Base-by-base conservation (phyloP, 2,797 vertebrate genomes). In the Phrynocephalus vlangalii region DNA sequence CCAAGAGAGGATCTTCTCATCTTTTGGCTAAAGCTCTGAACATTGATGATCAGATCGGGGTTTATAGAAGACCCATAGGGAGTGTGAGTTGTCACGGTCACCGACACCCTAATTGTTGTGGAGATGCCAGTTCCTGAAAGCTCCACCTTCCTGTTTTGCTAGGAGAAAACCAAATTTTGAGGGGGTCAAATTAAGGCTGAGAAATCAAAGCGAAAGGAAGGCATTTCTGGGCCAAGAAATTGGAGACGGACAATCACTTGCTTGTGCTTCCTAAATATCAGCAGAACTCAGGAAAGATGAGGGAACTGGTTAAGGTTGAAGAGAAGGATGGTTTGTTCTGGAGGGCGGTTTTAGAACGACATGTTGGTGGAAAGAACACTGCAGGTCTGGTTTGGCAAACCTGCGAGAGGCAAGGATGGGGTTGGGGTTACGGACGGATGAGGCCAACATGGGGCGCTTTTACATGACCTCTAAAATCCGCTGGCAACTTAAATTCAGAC, bases 191-290 rank as follows among this genome's bases (percentile, higher is more conserved):
- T 63, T 18, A 63, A 63, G 18, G 18, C 60, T 63, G 13, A 22
- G 78, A 85, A 79, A 79, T 73, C 5, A 22, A 85, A 89, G 70
- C n/a, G 0, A 0, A 11, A 20, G 79, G 28, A 18, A 87, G 63
- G 68, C 70, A 48, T 90, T 88, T 85, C 60, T 20, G 60, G 48
- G 60, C 38, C 38, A 1, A 82, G 88, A 70, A 78, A 15, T 16
- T 28, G n/a, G 79, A 26, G 48, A 6, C 0, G 1, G 63, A 83
- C 28, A 18, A 3, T 0, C 44, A 2, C 3, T 81, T 10, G 0
- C 0, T 79, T 72, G 38, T 63, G 5, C 16, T 26, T 48, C 28
- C 70, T 22, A 22, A 66, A 48, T 1, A 8, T 48, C 24, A 16
- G 50, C 22, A 30, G 38, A 77, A 78, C 68, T 5, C 3, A 38